Evolutionary conservation across 2,888 invertebrate genomes (phyloP), one percentile per base, ranked within the genome.

Genomic region (Ichneumon xanthorius): DNA sequence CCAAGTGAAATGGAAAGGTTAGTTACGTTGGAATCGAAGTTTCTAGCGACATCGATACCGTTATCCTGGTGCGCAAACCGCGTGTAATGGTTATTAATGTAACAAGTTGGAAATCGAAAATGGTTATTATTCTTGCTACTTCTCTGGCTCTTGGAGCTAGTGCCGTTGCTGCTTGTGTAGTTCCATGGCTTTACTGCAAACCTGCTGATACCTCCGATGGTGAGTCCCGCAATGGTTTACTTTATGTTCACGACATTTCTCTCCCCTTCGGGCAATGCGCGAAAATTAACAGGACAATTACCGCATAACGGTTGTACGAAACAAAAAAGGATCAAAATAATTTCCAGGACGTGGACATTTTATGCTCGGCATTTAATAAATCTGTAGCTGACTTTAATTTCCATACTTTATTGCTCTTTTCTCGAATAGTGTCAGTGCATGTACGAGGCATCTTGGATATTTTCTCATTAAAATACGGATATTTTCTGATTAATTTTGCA

Each of bases 161-260:
- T 45, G 72, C 83, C 19, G 73, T 87, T 33, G 81, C 76, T n/a
- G 86, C 84, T 26, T 90, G 86, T 45, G 19, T 87, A 2, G 82
- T 84, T 3, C 86, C 88, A 7, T 81, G 86, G 79, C 87, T 87
- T 58, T 86, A 79, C 50, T 75, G 82, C 19, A 86, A 86, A 50
- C 67, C 82, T 6, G 11, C 30, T 14, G 50, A 84, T n/a, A 50
- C 61, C 7, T 14, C 55, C 19, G 81, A 86, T 11, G 80, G 82
- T 86, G 48, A 61, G 68, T 86, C 26, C 55, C 19, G 4, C 14
- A 19, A 40, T n/a, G 37, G 19, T 67, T 53, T 58, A 14, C 37
- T 71, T 68, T n/a, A 26, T 67, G 14, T 40, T n/a, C 22, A 55
- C 14, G 1, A 16, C 33, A 33, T 14, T 16, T 45, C 4, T 4